phyloP scores from a whole-genome alignment of 1,140 invertebrate genomes.

The Bombus pyrosoma region DNA sequence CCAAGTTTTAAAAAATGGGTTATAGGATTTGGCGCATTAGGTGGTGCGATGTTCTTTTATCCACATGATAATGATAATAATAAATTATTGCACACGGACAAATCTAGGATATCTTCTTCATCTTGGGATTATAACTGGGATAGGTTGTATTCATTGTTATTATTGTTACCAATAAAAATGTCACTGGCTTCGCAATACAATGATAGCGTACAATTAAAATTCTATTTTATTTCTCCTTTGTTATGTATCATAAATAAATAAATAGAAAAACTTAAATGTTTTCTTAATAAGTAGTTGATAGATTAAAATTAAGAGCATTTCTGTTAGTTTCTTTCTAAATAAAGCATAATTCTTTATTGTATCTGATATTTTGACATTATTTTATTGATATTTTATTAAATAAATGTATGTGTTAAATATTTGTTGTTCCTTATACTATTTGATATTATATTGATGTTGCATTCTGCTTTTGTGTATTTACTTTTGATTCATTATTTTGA shows the following conservation, averaged over 20 bases:
- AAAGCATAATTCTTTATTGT: background rate
- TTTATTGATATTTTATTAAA: background rate
- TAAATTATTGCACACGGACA: slow-evolving; percentile 61
- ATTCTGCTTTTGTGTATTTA: background rate
- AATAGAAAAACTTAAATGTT: background rate
- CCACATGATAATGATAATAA: slow-evolving; percentile 58
- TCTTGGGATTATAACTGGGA: slow-evolving; percentile 93
- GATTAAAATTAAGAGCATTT: background rate
- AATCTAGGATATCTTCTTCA: slow-evolving; percentile 86
- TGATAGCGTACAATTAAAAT: slow-evolving; percentile 2
- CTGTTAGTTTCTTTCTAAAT: background rate
- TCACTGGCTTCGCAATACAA: background rate
- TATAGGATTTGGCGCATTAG: slow-evolving; percentile 68
- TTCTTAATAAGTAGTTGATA: background rate
- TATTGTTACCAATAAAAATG: slow-evolving; percentile 2
- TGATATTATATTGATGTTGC: background rate
- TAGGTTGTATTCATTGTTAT: slow-evolving; percentile 83
- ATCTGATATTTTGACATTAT: background rate
- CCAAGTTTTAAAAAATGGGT: slow-evolving; percentile 74
- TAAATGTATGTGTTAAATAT: background rate
- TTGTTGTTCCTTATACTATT: background rate
- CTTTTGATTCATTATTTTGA: slow-evolving; percentile 11
- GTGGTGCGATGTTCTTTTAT: slow-evolving; percentile 72
- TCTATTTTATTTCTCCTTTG: background rate
- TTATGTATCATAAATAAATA: slow-evolving; percentile 77